phyloP scores from a whole-genome alignment of 2,888 invertebrate species.

The Rhabditoides inermis region DNA sequence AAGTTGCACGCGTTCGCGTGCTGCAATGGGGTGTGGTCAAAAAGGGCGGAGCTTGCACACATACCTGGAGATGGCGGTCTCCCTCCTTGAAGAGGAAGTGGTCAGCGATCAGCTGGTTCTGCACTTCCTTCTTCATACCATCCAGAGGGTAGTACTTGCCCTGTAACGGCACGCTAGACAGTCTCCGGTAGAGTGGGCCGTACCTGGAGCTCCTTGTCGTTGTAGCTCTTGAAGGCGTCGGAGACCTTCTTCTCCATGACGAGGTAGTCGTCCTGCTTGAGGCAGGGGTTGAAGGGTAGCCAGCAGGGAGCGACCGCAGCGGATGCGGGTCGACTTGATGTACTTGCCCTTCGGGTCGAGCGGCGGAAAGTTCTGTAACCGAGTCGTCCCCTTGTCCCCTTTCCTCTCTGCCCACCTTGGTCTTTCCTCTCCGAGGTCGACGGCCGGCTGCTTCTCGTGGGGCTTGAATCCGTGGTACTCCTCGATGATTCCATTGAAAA shows the following conservation, averaged over 20 bases:
- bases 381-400: neutral
- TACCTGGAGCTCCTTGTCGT: constrained; percentile 64
- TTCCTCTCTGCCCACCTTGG: constrained; percentile 55
- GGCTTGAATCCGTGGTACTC: constrained; percentile 79
- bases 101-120: constrained; percentile 78
- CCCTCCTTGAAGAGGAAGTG: constrained; percentile 91
- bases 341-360: constrained; percentile 77
- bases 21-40: constrained; percentile 14
- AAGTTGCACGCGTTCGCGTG: constrained; percentile 40
- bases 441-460: constrained; percentile 82
- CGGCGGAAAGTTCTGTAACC: constrained; percentile 67
- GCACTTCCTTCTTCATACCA: constrained; percentile 57
- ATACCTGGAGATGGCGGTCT: constrained; percentile 13
- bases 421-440: constrained; percentile 74
- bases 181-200: neutral
- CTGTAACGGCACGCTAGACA: constrained; percentile 57
- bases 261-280: constrained; percentile 36
- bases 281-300: constrained; percentile 48
- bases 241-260: constrained; percentile 43
- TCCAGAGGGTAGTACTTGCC: constrained; percentile 89
- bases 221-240: constrained; percentile 44
- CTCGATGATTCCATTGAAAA: constrained; percentile 90
- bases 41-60: too few species aligned
- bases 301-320: constrained; percentile 53
- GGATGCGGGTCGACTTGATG: constrained; percentile 86